These are phyloP conservation scores for Menidia menidia DNA, from an alignment of 2,797 vertebrate species.

Conservation along the genomic window DNA sequence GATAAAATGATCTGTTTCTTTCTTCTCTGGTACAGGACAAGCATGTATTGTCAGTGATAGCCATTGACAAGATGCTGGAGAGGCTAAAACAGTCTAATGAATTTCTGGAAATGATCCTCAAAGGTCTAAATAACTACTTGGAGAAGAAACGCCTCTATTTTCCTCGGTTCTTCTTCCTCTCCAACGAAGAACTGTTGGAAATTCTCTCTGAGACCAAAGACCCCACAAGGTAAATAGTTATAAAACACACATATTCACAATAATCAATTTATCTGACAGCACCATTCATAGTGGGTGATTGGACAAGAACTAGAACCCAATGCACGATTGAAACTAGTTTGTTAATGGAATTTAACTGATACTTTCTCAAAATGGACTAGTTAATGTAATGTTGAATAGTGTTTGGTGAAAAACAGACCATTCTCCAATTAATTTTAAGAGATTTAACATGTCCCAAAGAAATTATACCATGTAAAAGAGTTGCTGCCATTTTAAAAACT, in stretches of 20 bases:
- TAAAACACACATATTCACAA: not conserved
- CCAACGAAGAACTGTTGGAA: slow-evolving; percentile 93
- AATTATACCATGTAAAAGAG: no score
- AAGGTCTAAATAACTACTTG: slow-evolving; percentile 92
- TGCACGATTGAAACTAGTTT: no score
- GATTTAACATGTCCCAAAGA: no score
- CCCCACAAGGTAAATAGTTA: slow-evolving; percentile 85
- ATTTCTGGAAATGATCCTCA: slow-evolving; percentile 90
- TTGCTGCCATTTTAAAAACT: no score
- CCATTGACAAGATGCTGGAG: slow-evolving; percentile 88
- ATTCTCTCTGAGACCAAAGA: slow-evolving; percentile 95
- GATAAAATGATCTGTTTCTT: not conserved
- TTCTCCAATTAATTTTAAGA: no score
- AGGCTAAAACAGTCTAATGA: slow-evolving; percentile 86
- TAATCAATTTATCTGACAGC: not conserved
- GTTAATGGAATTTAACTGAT: no score
- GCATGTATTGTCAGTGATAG: slow-evolving; percentile 85
- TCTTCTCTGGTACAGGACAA: slow-evolving; percentile 81
- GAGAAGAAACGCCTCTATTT: slow-evolving; percentile 93
- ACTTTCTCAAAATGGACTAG: no score
- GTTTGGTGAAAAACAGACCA: no score
- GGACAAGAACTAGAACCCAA: not conserved
- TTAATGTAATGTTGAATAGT: no score
- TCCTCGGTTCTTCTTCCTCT: slow-evolving; percentile 95
- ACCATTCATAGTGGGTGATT: not conserved